Base-by-base conservation (phyloP, 2,797 vertebrate species). In the Gephyroberyx darwinii region DNA sequence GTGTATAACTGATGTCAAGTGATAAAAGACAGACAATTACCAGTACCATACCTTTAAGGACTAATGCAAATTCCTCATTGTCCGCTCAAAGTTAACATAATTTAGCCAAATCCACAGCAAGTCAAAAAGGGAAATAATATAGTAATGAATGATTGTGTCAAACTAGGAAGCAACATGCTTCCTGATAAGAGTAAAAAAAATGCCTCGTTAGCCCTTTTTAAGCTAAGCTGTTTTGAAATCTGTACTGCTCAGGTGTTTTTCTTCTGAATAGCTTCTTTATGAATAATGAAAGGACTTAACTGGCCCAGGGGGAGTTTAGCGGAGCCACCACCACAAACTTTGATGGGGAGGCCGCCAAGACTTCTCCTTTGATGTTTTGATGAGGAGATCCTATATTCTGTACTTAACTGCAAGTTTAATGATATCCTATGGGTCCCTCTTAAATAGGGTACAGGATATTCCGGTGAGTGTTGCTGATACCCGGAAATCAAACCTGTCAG, bases 381-480 rank as follows among this genome's bases (percentile, higher is more conserved):
- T 53, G 45, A 55, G 56, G 41, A 55, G 56, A 51, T 56, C 59
- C 30, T 62, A 43, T 53, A 56, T 69, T 55, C 14, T 52, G 50
- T 45, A 37, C 45, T 65, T 66, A 56, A 58, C 68, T 53, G 56
- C 55, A 47, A 20, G 50, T 30, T 50, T 74, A 71, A 83, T 72
- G 70, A 77, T 45, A 37, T 79, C 72, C 72, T 70, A 19, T 56
- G 77, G 62, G 75, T 73, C 55, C 62, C 16, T 69, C 20, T 48
- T 17, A 19, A 48, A 47, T 17, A 48, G 7, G 60, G 22, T 65
- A 47, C 10, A 30, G 43, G 16, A 45, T 45, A 33, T 51, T 51
- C 10, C 7, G 30, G 17, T 30, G 13, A 6, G 13, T 52, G 50
- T 31, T 48, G 69, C 51, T 56, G 52, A 63, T 33, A 19, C 35